These are phyloP conservation scores for Alviniconcha marisindica DNA, from an alignment of 1,140 invertebrate genomes.

Conservation along the genomic window DNA sequence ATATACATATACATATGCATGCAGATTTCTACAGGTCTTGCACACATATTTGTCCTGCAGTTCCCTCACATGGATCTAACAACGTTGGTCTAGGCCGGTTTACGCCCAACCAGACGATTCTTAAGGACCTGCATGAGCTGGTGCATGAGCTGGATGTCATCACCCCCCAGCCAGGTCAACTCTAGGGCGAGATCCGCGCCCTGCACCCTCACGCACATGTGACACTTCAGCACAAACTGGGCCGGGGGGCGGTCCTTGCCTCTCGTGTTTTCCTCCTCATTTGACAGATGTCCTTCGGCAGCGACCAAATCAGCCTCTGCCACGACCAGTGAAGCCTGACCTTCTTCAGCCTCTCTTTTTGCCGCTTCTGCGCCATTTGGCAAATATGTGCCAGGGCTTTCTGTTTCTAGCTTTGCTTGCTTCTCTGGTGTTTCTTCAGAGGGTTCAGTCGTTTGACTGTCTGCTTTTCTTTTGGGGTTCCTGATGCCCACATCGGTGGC, in stretches of 20 bases:
- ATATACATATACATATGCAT: too few relatives aligned
- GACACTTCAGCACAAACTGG: slow-evolving; percentile 50
- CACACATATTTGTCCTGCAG: too few relatives aligned
- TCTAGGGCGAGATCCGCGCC: slow-evolving; percentile 49
- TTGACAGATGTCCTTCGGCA: background rate
- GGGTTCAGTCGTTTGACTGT: background rate
- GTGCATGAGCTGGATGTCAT: slow-evolving; percentile 55
- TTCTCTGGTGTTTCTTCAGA: background rate
- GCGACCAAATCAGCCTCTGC: background rate
- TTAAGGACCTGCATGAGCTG: slow-evolving; percentile 63
- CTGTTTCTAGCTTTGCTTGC: background rate
- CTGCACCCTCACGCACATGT: slow-evolving; percentile 49
- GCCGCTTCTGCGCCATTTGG: background rate
- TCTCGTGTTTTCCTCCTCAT: background rate
- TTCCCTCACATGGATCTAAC: too few relatives aligned
- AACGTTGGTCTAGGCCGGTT: background rate
- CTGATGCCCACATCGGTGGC: too few relatives aligned
- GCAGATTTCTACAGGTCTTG: too few relatives aligned
- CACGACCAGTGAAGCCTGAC: background rate
- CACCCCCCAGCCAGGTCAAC: slow-evolving; percentile 52
- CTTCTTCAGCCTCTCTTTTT: background rate
- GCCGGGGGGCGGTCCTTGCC: slow-evolving; percentile 13
- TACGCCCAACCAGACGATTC: slow-evolving; percentile 40
- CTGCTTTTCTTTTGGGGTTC: background rate
- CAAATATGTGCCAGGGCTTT: too few relatives aligned